phyloP scores from a whole-genome alignment of 2,113 vertebrate genomes.

The Vireo altiloquus region DNA sequence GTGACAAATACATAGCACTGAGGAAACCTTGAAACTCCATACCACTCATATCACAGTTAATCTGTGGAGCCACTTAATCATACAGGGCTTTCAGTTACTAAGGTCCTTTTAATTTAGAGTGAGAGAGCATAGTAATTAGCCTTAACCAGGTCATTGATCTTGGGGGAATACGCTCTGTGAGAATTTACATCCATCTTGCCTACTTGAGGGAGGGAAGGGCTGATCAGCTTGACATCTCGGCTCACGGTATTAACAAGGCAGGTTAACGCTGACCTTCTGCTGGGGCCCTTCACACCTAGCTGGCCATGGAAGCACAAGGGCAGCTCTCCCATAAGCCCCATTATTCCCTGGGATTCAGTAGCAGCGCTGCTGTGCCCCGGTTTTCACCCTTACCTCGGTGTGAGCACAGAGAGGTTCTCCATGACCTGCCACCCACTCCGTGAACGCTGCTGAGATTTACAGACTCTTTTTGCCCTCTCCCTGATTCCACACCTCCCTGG shows the following conservation, averaged over 20 bases:
- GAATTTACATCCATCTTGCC: slow-evolving; percentile 41
- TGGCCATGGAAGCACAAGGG: neutral
- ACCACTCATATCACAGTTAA: slow-evolving; percentile 19
- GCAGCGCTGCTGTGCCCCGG: neutral
- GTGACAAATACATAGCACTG: neutral
- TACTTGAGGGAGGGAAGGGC: neutral
- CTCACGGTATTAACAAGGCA: slow-evolving; percentile 24
- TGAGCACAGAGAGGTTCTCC: neutral
- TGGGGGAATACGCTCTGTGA: slow-evolving; percentile 8
- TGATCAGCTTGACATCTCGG: neutral
- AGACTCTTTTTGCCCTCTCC: neutral
- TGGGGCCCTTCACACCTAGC: neutral
- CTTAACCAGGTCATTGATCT: slow-evolving; percentile 60
- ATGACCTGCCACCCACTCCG: neutral
- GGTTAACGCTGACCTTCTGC: slow-evolving; percentile 12
- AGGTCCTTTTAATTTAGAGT: slow-evolving; percentile 63
- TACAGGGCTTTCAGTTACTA: slow-evolving; percentile 35
- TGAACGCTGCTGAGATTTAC: neutral
- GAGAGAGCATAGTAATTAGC: slow-evolving; percentile 55
- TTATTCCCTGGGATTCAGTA: neutral
- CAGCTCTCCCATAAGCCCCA: neutral
- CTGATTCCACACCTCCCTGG: neutral
- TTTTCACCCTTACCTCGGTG: neutral
- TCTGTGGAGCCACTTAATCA: slow-evolving; percentile 63
- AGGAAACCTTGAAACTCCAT: slow-evolving; percentile 10